A percentile compares a stretch with the other conserved stretches of the same genome.
Evolutionary conservation across 2,888 invertebrate species (phyloP).

Genomic region (Synergus gifuensis): DNA sequence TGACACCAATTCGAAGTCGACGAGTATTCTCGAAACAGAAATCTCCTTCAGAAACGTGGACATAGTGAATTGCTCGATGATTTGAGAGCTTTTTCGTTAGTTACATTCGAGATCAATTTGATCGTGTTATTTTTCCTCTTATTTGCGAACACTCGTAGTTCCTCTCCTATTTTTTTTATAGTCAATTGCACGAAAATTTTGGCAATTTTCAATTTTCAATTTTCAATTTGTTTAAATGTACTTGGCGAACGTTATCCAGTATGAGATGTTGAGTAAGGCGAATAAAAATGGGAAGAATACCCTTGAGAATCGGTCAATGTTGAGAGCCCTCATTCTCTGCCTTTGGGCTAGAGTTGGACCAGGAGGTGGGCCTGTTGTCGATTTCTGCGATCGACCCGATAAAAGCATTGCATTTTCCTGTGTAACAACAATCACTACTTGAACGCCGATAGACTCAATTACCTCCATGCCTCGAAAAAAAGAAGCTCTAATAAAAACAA

Average conservation of each 20-base stretch:
- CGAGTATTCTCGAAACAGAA: conserved; percentile 3
- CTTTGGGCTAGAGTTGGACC: conserved; percentile 80
- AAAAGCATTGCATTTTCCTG: conserved; percentile 76
- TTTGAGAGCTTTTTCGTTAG: background rate
- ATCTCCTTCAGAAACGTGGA: background rate
- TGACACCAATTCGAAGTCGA: background rate
- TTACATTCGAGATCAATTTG: background rate
- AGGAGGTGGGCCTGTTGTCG: conserved; percentile 66
- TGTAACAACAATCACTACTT: conserved; percentile 70
- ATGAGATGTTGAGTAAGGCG: conserved; percentile 83
- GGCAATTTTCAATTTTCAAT: background rate
- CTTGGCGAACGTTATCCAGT: conserved; percentile 87
- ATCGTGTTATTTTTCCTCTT: background rate
- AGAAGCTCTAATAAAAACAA: conserved; percentile 27
- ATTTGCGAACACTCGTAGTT: background rate
- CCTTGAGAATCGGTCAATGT: conserved; percentile 85
- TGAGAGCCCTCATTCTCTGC: conserved; percentile 83
- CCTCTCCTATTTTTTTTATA: background rate
- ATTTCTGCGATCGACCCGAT: conserved; percentile 70
- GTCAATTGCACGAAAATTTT: background rate
- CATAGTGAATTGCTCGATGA: conserved; percentile 17
- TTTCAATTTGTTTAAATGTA: conserved; percentile 80
- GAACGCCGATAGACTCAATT: conserved; percentile 53
- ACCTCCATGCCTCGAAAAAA: conserved; percentile 64
- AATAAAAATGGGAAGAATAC: conserved; percentile 86